Base-by-base conservation (phyloP, 2,797 vertebrate species). In the Rhabdomys pumilio region DNA sequence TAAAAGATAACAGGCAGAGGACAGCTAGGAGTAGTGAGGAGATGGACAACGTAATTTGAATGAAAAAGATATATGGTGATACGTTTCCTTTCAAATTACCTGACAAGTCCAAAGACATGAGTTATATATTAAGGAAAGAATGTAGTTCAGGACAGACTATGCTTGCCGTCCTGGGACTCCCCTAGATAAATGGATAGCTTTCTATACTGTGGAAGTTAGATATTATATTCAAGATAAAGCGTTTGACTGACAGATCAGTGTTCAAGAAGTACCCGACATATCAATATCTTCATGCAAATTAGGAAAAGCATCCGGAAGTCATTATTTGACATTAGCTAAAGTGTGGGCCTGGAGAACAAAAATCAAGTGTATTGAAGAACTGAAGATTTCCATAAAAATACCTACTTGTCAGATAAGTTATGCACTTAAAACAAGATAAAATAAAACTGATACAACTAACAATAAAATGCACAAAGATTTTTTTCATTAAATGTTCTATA, bases 41-140 rank as follows among this genome's bases (percentile, higher is more conserved):
- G 97, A 98, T 95, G 96, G 96, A 97, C 97, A 98, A 96, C 90
- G 96, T 92, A 98, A 98, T 98, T 98, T 97, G 97, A 98, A 97
- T 97, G 95, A 97, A 95, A 97, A 96, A 98, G 97, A 97, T 97
- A 97, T 97, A 95, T 91, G 95, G 93, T 96, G 94, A 97, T 98
- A 96, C 95, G 93, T 96, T 97, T 97, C 95, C 95, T 97, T 96
- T 98, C 97, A 97, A 98, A 98, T 98, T 98, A 97, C 98, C 98
- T 98, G 98, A 98, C 97, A 97, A 97, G 95, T 96, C 94, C 92
- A 86, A 79, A 97, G 97, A 98, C 97, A 94, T 94, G 96, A 94
- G 96, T 96, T 97, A 97, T 98, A 98, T 96, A 97, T 98, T 98
- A 97, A 96, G 79, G 90, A 84, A 90, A 96, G 95, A 94, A 96